Evolutionary conservation across 2,113 vertebrate genomes (phyloP).

Genomic region (Cryptoleucopteryx plumbea): DNA sequence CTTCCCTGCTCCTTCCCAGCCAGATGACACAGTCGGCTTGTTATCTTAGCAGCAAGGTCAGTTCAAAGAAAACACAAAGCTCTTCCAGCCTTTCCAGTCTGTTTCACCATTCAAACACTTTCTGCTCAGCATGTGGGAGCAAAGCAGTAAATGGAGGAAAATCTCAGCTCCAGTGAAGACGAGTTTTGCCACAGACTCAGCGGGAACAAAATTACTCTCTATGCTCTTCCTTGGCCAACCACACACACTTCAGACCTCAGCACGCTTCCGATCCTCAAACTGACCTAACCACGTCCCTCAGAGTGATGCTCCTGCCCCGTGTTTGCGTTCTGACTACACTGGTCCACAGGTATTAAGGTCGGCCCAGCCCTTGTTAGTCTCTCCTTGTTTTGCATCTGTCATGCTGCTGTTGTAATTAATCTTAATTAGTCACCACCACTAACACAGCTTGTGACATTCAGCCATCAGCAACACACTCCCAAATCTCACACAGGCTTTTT

Average conservation of each 20-base stretch:
- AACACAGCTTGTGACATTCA: not conserved
- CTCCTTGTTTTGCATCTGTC: not conserved
- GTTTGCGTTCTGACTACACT: accelerated
- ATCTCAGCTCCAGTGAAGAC: not conserved
- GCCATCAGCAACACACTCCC: not conserved
- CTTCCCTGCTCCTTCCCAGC: not conserved
- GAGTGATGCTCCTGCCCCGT: accelerated
- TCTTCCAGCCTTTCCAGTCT: not conserved
- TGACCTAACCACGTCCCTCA: accelerated
- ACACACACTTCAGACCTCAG: accelerated
- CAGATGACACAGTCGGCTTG: accelerated
- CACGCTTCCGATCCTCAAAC: not conserved
- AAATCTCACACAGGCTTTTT: not conserved
- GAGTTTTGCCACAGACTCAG: not conserved
- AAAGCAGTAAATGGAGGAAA: not conserved
- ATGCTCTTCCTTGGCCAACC: not conserved
- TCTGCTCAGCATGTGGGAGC: not conserved
- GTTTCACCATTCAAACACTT: not conserved
- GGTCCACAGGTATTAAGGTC: not conserved
- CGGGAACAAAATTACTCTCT: not conserved
- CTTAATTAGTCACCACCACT: not conserved
- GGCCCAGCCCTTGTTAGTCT: not conserved
- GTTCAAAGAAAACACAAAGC: not conserved
- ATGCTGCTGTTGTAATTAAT: not conserved
- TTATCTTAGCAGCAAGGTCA: not conserved